Percentiles rank a stretch among this genome's conserved stretches.
Evolutionary conservation across 2,113 vertebrate species (phyloP).

Genomic region (Syrrhaptes paradoxus): DNA sequence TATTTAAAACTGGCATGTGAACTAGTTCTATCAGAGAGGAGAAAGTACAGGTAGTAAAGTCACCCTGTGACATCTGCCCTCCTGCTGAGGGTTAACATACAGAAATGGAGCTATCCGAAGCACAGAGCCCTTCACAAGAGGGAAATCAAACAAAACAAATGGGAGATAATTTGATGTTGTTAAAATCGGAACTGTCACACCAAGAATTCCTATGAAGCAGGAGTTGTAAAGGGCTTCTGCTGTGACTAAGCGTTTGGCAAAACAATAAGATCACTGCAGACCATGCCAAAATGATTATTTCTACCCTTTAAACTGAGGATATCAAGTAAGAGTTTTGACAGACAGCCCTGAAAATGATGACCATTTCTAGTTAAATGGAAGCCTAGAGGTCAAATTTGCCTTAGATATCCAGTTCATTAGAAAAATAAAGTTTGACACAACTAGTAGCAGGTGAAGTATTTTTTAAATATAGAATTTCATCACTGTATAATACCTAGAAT

Average conservation of each 20-base stretch:
- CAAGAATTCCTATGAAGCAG: constrained; percentile 22
- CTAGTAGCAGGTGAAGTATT: neutral
- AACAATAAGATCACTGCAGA: constrained; percentile 57
- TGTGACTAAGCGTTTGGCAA: constrained; percentile 70
- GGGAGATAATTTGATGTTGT: constrained; percentile 73
- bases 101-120: constrained; percentile 62
- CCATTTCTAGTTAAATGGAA: neutral
- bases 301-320: constrained; percentile 19
- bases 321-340: constrained; percentile 54
- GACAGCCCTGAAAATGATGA: neutral
- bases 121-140: constrained; percentile 51
- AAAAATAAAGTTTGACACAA: neutral
- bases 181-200: constrained; percentile 65
- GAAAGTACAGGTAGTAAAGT: constrained; percentile 75
- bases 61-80: constrained; percentile 74
- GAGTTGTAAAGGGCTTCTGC: constrained; percentile 63
- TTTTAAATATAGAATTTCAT: neutral
- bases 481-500: neutral
- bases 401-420: neutral
- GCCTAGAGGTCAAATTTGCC: neutral
- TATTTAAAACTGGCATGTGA: constrained; percentile 75
- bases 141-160: constrained; percentile 78
- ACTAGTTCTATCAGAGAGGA: constrained; percentile 71
- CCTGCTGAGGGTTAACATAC: constrained; percentile 76
- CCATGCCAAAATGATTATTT: constrained; percentile 57